These are phyloP conservation scores for Rhingia campestris DNA, from an alignment of 2,888 invertebrate genomes.

Conservation along the genomic window DNA sequence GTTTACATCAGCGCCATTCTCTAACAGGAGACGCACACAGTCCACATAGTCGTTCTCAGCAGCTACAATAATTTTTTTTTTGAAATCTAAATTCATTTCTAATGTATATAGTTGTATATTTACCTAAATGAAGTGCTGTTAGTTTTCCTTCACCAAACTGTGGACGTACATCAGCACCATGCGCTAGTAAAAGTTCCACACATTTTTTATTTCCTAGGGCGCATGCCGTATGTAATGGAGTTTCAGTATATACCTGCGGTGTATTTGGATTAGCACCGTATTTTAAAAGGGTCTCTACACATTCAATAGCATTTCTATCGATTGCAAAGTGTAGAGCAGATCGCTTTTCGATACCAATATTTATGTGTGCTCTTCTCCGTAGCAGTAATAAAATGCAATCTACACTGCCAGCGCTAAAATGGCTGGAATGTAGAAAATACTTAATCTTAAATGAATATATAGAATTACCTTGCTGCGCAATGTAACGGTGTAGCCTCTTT, in stretches of 20 bases:
- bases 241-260: conserved; percentile 92
- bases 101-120: conserved; percentile 29
- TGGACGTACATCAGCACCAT: conserved; percentile 91
- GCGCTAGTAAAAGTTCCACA: conserved; percentile 88
- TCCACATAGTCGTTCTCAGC: conserved; percentile 93
- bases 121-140: conserved; percentile 90
- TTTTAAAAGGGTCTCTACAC: conserved; percentile 88
- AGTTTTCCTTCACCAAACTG: conserved; percentile 88
- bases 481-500: conserved; percentile 89
- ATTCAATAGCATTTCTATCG: conserved; percentile 88
- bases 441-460: not conserved
- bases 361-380: conserved; percentile 90
- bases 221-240: conserved; percentile 92
- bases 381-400: conserved; percentile 85
- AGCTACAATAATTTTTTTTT: conserved; percentile 82
- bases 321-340: conserved; percentile 94
- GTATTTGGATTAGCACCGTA: conserved; percentile 92
- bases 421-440: not conserved
- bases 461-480: conserved; percentile 87
- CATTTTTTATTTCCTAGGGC: conserved; percentile 88
- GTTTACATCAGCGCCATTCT: conserved; percentile 90
- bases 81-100: not conserved
- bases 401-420: conserved; percentile 80
- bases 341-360: conserved; percentile 87
- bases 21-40: conserved; percentile 88